Percentiles rank a stretch among this genome's conserved stretches.
Evolutionary conservation across 2,113 vertebrate species (phyloP).

Genomic region (Origma solitaria): DNA sequence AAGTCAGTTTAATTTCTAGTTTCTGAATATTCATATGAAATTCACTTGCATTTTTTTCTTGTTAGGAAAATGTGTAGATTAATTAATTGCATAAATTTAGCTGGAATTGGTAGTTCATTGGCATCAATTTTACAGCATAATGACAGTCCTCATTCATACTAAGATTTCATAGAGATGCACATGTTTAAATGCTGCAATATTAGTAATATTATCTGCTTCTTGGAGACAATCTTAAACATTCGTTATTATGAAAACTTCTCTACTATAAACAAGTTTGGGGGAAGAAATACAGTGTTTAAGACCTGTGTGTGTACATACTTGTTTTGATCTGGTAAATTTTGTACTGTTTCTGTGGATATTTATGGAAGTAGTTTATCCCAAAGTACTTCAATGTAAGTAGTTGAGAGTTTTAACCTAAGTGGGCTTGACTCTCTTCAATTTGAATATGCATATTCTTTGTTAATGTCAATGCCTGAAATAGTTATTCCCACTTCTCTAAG

Average conservation of each 20-base stretch:
- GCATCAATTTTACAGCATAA: background rate
- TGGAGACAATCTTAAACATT: background rate
- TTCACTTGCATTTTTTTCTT: background rate
- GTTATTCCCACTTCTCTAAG: background rate
- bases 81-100: background rate
- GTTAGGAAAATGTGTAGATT: background rate
- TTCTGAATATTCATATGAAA: background rate
- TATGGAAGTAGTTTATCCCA: background rate
- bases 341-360: background rate
- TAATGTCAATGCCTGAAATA: background rate
- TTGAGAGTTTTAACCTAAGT: background rate
- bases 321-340: background rate
- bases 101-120: background rate
- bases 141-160: background rate
- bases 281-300: background rate
- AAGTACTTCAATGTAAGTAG: background rate
- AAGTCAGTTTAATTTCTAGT: constrained; percentile 14
- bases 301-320: background rate
- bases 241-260: background rate
- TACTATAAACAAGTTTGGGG: background rate
- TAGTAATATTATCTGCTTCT: background rate
- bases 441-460: background rate
- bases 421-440: background rate
- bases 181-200: background rate
- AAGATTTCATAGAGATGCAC: background rate